Conservation (phyloP, 2,797 vertebrate genomes). For the Leptodactylus fallax region DNA sequence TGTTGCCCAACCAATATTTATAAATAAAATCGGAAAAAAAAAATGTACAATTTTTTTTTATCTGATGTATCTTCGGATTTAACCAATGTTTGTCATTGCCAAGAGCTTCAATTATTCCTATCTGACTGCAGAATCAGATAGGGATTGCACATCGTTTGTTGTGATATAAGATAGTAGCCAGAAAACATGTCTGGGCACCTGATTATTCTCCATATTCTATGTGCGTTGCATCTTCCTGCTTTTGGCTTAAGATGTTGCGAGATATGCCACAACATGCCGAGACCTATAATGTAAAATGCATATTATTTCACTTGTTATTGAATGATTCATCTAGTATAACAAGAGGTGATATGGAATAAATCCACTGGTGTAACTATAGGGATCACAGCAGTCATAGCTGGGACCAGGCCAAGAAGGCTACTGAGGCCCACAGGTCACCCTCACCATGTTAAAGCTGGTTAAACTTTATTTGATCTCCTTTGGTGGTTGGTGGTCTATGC, state of each 20-base stretch:
- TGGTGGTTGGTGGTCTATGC: too few species aligned
- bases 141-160: neutral
- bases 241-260: neutral
- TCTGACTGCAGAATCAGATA: neutral
- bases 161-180: neutral
- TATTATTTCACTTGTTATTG: neutral
- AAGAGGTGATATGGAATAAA: neutral
- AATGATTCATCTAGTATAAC: neutral
- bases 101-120: neutral
- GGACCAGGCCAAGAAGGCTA: too few species aligned
- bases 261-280: slow-evolving; percentile 15
- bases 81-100: too few species aligned
- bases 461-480: too few species aligned
- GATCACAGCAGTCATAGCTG: too few species aligned
- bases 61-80: too few species aligned
- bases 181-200: neutral
- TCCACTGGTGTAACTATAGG: too few species aligned
- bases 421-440: too few species aligned
- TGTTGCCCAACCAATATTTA: too few species aligned
- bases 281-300: neutral
- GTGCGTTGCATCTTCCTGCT: neutral
- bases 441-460: too few species aligned
- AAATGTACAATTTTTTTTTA: too few species aligned
- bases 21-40: too few species aligned
- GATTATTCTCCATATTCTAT: neutral